Evolutionary conservation across 1,140 invertebrate genomes (phyloP).

Genomic region (Pomacea maculata): DNA sequence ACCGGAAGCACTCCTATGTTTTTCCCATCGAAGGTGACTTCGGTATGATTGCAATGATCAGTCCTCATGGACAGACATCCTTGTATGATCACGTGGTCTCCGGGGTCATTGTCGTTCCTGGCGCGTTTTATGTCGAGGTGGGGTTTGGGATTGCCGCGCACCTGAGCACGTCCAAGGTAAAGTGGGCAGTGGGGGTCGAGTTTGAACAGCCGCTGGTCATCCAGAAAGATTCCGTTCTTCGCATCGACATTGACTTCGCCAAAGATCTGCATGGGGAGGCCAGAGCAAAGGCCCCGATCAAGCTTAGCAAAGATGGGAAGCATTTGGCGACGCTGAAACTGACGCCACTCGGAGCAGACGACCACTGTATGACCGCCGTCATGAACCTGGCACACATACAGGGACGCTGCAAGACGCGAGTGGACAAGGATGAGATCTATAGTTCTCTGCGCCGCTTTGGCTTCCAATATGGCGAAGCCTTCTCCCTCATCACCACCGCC

Average conservation of each 20-base stretch:
- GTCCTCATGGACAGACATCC: constrained; percentile 15
- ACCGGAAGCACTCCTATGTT: constrained; percentile 22
- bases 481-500: constrained; percentile 33
- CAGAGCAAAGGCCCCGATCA: constrained; percentile 6
- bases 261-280: neutral
- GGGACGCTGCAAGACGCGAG: constrained; percentile 30
- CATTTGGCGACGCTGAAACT: neutral
- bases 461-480: constrained; percentile 40
- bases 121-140: constrained; percentile 34
- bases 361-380: neutral
- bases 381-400: constrained; percentile 32
- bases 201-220: constrained; percentile 30
- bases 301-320: constrained; percentile 16
- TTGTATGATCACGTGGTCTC: constrained; percentile 35
- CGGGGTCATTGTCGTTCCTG: constrained; percentile 30
- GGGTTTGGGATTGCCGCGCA: constrained; percentile 27
- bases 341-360: constrained; percentile 1
- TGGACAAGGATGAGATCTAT: constrained; percentile 38
- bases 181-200: constrained; percentile 20
- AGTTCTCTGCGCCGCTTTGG: constrained; percentile 32
- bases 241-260: constrained; percentile 13
- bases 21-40: constrained; percentile 13
- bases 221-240: constrained; percentile 11
- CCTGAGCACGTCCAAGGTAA: constrained; percentile 5
- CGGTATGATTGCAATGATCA: constrained; percentile 20